phyloP scores from a whole-genome alignment of 2,113 vertebrate genomes.

The Eulemur rufifrons region DNA sequence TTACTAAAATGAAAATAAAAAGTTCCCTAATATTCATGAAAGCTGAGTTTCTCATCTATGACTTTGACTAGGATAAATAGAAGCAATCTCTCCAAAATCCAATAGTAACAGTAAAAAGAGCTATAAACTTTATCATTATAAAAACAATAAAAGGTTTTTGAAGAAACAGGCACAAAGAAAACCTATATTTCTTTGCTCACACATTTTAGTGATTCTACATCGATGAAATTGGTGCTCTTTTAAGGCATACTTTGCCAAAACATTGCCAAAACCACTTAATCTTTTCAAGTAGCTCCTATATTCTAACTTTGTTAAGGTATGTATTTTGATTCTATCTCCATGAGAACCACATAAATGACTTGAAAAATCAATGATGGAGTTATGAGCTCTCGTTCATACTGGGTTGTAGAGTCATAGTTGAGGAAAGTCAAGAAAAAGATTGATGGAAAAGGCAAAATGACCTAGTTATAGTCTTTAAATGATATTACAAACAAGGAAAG shows the following conservation, averaged over 20 bases:
- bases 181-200: background rate
- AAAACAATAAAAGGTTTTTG: conserved; percentile 19
- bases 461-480: background rate
- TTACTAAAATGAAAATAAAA: background rate
- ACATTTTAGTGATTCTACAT: background rate
- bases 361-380: background rate
- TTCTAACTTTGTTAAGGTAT: background rate
- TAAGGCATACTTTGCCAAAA: background rate
- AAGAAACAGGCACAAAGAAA: conserved; percentile 46
- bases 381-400: background rate
- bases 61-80: background rate
- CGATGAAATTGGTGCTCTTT: background rate
- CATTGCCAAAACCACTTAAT: background rate
- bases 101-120: background rate
- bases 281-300: background rate
- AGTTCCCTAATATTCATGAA: rapidly evolving
- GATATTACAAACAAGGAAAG: background rate
- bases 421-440: background rate
- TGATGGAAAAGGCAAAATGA: background rate
- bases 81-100: background rate
- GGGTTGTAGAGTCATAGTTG: background rate
- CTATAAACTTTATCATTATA: background rate
- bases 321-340: conserved; percentile 31
- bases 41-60: background rate
- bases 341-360: background rate